phyloP scores from a whole-genome alignment of 2,113 vertebrate species.

The Chunga burmeisteri region DNA sequence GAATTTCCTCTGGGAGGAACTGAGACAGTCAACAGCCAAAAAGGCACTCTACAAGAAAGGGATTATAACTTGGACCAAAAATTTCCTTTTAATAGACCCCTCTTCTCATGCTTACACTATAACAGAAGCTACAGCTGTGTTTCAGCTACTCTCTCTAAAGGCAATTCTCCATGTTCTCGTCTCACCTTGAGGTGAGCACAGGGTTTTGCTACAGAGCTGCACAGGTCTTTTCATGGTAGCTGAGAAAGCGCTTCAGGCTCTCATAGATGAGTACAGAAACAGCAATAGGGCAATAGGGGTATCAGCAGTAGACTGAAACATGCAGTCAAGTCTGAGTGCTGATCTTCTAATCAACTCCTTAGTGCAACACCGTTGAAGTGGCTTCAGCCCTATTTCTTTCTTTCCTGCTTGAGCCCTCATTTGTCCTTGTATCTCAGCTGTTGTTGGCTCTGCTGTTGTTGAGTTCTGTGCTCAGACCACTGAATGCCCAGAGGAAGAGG shows the following conservation, averaged over 20 bases:
- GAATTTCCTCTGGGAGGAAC: neutral
- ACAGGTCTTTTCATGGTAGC: neutral
- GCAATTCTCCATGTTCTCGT: neutral
- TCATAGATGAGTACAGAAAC: neutral
- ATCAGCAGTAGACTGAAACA: accelerated
- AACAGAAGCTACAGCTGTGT: neutral
- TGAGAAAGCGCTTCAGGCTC: neutral
- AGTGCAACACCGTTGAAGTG: too few species aligned
- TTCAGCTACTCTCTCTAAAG: neutral
- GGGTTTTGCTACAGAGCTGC: neutral
- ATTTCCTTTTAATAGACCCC: neutral
- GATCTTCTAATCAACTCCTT: neutral
- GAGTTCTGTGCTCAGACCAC: neutral
- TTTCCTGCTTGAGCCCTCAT: neutral
- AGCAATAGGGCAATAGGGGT: accelerated
- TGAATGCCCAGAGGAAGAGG: neutral
- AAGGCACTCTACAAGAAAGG: neutral
- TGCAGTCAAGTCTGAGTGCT: too few species aligned
- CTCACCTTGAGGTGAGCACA: neutral
- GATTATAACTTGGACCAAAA: neutral
- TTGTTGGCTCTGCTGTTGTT: neutral
- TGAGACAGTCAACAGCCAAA: neutral
- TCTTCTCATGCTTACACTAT: neutral
- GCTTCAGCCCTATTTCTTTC: neutral
- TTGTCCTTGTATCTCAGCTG: neutral